These are phyloP conservation scores for Belonocnema kinseyi DNA, from an alignment of 1,140 invertebrate genomes.

Conservation along the genomic window DNA sequence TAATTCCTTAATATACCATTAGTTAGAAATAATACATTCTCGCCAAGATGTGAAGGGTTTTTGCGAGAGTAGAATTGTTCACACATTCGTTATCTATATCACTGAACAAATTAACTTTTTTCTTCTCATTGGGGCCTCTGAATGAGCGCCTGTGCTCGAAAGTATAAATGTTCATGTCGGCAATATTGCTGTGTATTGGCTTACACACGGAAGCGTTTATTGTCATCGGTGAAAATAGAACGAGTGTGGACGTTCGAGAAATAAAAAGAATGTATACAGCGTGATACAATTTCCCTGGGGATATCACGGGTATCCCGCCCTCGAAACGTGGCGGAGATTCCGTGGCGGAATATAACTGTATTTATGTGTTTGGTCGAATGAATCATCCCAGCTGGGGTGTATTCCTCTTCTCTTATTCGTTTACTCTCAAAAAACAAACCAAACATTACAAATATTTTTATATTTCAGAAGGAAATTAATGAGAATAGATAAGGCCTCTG, in stretches of 20 bases:
- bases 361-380: constrained; percentile 46
- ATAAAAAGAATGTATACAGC: constrained; percentile 25
- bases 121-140: not conserved
- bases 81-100: not conserved
- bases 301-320: constrained; percentile 7
- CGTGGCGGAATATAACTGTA: constrained; percentile 50
- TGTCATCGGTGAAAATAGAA: constrained; percentile 23
- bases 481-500: too few relatives aligned
- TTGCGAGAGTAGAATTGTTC: too few relatives aligned
- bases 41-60: too few relatives aligned
- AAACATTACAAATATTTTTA: not conserved
- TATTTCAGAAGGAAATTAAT: too few relatives aligned
- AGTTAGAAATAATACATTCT: too few relatives aligned
- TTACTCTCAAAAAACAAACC: constrained; percentile 28
- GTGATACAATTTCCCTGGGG: constrained; percentile 17
- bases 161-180: not conserved
- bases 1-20: too few relatives aligned
- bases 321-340: constrained; percentile 22
- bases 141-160: constrained; percentile 2
- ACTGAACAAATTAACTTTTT: constrained; percentile 11
- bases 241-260: constrained; percentile 19
- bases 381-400: constrained; percentile 40
- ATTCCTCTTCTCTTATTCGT: constrained; percentile 34
- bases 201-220: constrained; percentile 17
- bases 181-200: not conserved